Percentiles rank a stretch among this genome's conserved stretches.
phyloP scores from a whole-genome alignment of 2,797 vertebrate species.

The Enteromius fasciolatus region DNA sequence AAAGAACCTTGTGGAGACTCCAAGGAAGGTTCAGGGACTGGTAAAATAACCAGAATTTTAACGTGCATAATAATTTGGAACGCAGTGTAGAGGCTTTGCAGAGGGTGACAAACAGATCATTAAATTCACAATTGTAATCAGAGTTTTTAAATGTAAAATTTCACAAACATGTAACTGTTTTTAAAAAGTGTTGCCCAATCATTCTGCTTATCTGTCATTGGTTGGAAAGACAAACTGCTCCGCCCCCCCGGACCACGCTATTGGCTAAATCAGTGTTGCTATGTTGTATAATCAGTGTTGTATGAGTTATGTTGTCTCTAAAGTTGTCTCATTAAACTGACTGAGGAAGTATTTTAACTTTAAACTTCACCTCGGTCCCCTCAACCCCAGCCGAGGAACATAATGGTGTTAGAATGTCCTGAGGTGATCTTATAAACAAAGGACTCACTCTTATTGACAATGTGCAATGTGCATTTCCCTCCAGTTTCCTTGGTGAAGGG shows the following conservation, averaged over 20 bases:
- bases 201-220: not conserved
- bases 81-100: not conserved
- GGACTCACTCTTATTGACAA: slow-evolving; percentile 33
- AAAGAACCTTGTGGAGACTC: too few relatives aligned
- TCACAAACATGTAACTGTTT: not conserved
- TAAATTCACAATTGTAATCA: not conserved
- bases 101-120: not conserved
- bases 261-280: slow-evolving; percentile 14
- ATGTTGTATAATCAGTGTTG: too few relatives aligned
- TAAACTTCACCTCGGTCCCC: not conserved
- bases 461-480: slow-evolving; percentile 33
- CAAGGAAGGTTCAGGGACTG: too few relatives aligned
- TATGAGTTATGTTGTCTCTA: not conserved
- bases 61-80: too few relatives aligned
- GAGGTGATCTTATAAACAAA: slow-evolving; percentile 14
- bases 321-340: slow-evolving; percentile 18
- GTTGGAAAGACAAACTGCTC: not conserved
- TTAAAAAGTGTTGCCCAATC: not conserved
- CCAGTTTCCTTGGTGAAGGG: slow-evolving; percentile 44
- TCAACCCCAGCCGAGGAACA: not conserved
- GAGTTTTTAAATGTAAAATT: not conserved
- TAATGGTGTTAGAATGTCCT: slow-evolving; percentile 17
- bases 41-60: too few relatives aligned
- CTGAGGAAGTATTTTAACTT: slow-evolving; percentile 18
- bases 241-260: not conserved